These are phyloP conservation scores for Acleris literana DNA, from an alignment of 2,888 invertebrate genomes.

Conservation along the genomic window DNA sequence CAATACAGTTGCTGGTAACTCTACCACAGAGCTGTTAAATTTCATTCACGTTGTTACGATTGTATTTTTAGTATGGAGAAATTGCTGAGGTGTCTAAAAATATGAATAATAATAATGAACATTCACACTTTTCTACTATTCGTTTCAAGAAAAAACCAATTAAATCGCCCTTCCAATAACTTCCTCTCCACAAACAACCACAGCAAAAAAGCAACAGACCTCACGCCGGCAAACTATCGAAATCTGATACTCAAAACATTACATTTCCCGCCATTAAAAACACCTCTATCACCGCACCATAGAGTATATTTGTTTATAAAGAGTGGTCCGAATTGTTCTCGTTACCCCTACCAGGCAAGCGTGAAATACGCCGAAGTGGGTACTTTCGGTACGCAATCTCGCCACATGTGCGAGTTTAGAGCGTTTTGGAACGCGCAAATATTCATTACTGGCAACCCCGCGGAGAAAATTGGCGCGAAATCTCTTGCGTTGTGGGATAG, in stretches of 20 bases:
- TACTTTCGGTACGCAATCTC: slow-evolving; percentile 64
- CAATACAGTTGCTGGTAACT: too few relatives aligned
- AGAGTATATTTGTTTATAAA: slow-evolving; percentile 35
- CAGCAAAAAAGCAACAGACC: slow-evolving; percentile 32
- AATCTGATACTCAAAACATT: slow-evolving; percentile 37
- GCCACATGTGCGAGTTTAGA: slow-evolving; percentile 61
- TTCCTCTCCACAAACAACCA: slow-evolving; percentile 20
- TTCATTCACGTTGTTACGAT: too few relatives aligned
- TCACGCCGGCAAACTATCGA: slow-evolving; percentile 32
- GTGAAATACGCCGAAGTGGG: slow-evolving; percentile 56
- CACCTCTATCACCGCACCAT: slow-evolving; percentile 33
- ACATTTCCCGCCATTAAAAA: slow-evolving; percentile 23
- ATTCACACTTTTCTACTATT: too few relatives aligned
- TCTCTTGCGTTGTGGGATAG: slow-evolving; percentile 41
- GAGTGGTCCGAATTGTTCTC: slow-evolving; percentile 31
- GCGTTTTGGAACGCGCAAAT: slow-evolving; percentile 51
- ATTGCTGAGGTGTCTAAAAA: too few relatives aligned
- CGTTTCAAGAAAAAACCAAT: background rate
- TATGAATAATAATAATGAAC: too few relatives aligned
- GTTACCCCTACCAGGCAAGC: slow-evolving; percentile 57
- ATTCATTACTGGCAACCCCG: slow-evolving; percentile 68
- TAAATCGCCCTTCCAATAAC: slow-evolving; percentile 17
- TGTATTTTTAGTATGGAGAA: too few relatives aligned
- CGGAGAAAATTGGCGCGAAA: slow-evolving; percentile 66
- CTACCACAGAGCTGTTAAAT: too few relatives aligned